Conservation (phyloP, 2,797 vertebrate species). For the Tangara arthus region DNA sequence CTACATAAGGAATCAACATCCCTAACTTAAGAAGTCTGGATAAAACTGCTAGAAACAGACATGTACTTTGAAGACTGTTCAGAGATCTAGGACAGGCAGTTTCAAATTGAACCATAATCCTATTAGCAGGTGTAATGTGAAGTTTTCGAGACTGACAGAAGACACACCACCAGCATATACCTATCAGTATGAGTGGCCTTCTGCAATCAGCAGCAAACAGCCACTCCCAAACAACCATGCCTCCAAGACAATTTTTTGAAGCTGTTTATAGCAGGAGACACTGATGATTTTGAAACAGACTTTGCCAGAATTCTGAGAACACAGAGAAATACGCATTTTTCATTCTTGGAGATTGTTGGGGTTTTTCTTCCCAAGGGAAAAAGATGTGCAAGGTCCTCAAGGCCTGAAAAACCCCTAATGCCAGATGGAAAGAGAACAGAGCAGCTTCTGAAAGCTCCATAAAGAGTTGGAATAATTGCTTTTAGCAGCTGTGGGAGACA, state of each 20-base stretch:
- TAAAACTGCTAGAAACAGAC: neutral
- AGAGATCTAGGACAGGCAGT: neutral
- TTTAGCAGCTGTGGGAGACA: conserved; percentile 28
- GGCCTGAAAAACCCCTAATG: neutral
- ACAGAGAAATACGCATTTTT: neutral
- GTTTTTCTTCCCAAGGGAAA: neutral
- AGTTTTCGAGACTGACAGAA: neutral
- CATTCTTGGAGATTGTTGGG: neutral
- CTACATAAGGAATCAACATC: neutral
- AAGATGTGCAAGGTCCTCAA: neutral
- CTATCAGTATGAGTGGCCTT: neutral
- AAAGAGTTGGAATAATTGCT: conserved; percentile 35
- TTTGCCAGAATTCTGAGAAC: neutral
- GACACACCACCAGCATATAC: neutral
- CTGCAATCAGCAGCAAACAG: neutral
- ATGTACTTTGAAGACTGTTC: neutral
- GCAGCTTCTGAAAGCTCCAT: conserved; percentile 24
- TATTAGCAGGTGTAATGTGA: neutral
- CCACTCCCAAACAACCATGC: neutral
- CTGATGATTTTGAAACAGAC: neutral
- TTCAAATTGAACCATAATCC: neutral
- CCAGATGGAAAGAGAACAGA: neutral
- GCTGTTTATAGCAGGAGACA: neutral
- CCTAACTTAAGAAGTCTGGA: neutral
- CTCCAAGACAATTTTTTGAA: neutral